phyloP scores from a whole-genome alignment of 2,888 invertebrate genomes.

The Spodoptera picta region DNA sequence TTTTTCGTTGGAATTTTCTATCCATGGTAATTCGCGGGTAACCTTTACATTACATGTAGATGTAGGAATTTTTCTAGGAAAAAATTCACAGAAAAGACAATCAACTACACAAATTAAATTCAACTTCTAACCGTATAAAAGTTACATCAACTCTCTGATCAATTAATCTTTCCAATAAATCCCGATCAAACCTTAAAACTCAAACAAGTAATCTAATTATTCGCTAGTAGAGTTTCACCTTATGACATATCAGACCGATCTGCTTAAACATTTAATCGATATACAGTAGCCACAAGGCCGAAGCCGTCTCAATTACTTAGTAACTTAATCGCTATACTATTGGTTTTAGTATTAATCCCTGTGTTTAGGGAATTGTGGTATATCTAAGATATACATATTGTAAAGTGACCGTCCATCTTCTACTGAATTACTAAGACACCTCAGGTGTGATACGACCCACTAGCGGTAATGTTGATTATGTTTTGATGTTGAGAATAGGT shows the following conservation, averaged over 20 bases:
- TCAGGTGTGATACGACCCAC: conserved; percentile 18
- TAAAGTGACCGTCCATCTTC: conserved; percentile 12
- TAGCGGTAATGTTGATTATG: conserved; percentile 5
- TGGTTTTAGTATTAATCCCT: conserved; percentile 26
- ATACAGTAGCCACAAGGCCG: conserved; percentile 2
- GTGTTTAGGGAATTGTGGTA: conserved; percentile 21
- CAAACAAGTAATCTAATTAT: too few species aligned
- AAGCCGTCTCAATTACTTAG: conserved; percentile 37
- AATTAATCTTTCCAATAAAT: too few species aligned
- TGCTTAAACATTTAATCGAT: conserved; percentile 22
- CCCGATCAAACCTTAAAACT: too few species aligned
- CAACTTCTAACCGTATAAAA: too few species aligned
- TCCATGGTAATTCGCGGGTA: too few species aligned
- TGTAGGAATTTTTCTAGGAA: too few species aligned
- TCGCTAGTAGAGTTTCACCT: too few species aligned
- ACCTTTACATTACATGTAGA: too few species aligned
- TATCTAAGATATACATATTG: conserved; percentile 18
- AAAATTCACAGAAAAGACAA: too few species aligned
- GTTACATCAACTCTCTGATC: too few species aligned
- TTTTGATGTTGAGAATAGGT: not conserved
- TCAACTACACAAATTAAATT: too few species aligned
- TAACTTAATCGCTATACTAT: conserved; percentile 43
- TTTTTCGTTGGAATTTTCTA: too few species aligned
- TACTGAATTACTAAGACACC: conserved; percentile 30
- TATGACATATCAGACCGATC: not conserved